Evolutionary conservation across 37 sponge, comb jelly and placozoan species (phyloP), one percentile per base, ranked within the genome.

Genomic region (Bolinopsis microptera): DNA sequence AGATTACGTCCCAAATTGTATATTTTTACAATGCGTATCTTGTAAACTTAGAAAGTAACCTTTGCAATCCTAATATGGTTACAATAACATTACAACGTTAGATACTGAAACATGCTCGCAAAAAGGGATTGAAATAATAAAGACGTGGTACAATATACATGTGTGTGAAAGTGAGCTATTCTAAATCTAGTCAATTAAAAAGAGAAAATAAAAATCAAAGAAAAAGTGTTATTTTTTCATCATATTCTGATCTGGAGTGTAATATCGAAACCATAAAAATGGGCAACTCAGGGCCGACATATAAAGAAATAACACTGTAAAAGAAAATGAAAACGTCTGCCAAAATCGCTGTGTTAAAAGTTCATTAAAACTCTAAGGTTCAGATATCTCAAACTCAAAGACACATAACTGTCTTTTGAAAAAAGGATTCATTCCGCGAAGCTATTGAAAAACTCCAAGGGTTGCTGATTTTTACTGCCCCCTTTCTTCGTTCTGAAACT

Each of bases 391-490:
- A 48, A 48, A 48, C 61, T 48, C 13, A 48, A 48, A 48, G n/a
- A n/a, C n/a, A n/a, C n/a, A 48, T 48, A 48, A 48, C 13, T 48
- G 61, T 48, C 5, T 48, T n/a, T n/a, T n/a, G n/a, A n/a, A n/a
- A n/a, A n/a, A n/a, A 13, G 61, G 5, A 18, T 13, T 77, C 37
- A 77, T 36, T 86, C 90, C 1, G 90, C 90, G 39, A 86, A 86
- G 2, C 39, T 86, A 86, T 86, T 86, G 48, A 86, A 86, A 86
- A 86, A 86, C 90, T 86, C 90, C 30, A 86, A 38, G 28, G 90
- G 90, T 86, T 86, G 22, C 3, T 32, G 21, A 27, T 35, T 35
- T 23, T 16, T 34, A 0, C 18, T 41, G n/a, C 25, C 1, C 3
- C 75, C 31, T 34, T 86, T 86, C 28, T 86, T 86, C 61, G 61